These are phyloP conservation scores for Nerophis ophidion DNA, from an alignment of 2,113 vertebrate species.

Conservation along the genomic window DNA sequence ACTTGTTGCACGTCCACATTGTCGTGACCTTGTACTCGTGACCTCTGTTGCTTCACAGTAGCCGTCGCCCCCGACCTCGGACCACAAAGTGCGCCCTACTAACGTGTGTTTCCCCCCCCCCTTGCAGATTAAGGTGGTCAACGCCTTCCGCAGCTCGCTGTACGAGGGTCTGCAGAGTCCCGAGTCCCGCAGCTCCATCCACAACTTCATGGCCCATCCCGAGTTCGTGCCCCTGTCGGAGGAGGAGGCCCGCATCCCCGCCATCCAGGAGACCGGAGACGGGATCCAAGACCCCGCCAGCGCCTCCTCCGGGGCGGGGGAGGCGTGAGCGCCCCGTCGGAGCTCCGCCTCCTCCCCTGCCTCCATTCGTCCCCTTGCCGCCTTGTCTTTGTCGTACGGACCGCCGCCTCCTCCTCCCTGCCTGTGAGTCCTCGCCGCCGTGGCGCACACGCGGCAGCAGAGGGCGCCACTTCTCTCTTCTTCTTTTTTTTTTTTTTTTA, in stretches of 20 bases:
- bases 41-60: too few species aligned
- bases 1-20: too few species aligned
- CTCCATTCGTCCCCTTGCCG: conserved; percentile 29
- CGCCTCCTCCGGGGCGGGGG: conserved; percentile 37
- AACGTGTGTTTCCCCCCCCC: neutral
- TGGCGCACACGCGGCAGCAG: conserved; percentile 17
- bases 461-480: conserved; percentile 30
- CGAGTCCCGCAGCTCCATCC: conserved; percentile 89
- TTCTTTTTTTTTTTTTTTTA: neutral
- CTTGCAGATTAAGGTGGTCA: conserved; percentile 95
- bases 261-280: conserved; percentile 73
- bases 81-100: too few species aligned
- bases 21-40: too few species aligned
- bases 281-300: conserved; percentile 68
- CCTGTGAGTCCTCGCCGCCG: conserved; percentile 37
- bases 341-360: conserved; percentile 14
- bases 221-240: conserved; percentile 84
- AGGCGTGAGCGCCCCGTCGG: conserved; percentile 56
- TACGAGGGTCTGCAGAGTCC: conserved; percentile 86
- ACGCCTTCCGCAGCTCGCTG: conserved; percentile 91
- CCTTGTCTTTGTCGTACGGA: conserved; percentile 37
- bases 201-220: conserved; percentile 95
- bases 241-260: conserved; percentile 74
- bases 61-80: too few species aligned
- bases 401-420: conserved; percentile 36